Evolutionary conservation across 2,797 vertebrate genomes (phyloP), one percentile per base, ranked within the genome.

Genomic region (Typhlichthys subterraneus): DNA sequence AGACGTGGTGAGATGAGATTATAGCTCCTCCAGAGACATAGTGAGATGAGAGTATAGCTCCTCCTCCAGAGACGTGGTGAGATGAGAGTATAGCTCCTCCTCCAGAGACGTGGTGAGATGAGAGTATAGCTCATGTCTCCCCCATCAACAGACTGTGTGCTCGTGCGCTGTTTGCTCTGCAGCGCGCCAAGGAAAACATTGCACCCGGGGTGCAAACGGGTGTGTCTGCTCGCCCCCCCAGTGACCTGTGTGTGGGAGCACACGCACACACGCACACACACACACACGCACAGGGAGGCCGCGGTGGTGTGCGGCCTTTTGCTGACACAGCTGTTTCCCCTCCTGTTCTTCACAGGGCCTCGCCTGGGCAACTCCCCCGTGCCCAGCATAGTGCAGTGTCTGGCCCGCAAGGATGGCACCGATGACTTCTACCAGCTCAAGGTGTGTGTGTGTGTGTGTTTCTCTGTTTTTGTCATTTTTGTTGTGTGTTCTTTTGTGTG

Each of bases 371-470:
- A 97, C 91, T 99, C 97, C 74, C 97, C 98, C 1, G 98, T 99
- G 82, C 97, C 94, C 53, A 99, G 97, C 89, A 99, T 99, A 85
- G 97, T 98, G 78, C 97, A 99, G 85, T 99, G 97, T 93, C 92
- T 99, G 91, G 98, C 97, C 63, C 95, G 98, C 82, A 99, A 96
- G 86, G 98, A 99, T n/a, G 96, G 98, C 84, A 99, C 96, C 0
- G 97, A 99, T 79, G 98, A 99, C 88, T 99, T 99, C 74, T 99
- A 99, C 86, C 98, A 99, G 86, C 93, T 99, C 58, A 99, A 99
- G 95, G 98, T 98, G 86, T 95, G 94, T 84, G 7, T 56, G 38
- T 23, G 2, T 17, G 17, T 17, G 17, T 17, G 17, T 17, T 54
- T n/a, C 19, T 19, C 19, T 19, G 19, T 19, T 19, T 19, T 19